A percentile compares a stretch with the other conserved stretches of the same genome.
Evolutionary conservation across 2,797 vertebrate genomes (phyloP).

Genomic region (Gallinago solitaria): DNA sequence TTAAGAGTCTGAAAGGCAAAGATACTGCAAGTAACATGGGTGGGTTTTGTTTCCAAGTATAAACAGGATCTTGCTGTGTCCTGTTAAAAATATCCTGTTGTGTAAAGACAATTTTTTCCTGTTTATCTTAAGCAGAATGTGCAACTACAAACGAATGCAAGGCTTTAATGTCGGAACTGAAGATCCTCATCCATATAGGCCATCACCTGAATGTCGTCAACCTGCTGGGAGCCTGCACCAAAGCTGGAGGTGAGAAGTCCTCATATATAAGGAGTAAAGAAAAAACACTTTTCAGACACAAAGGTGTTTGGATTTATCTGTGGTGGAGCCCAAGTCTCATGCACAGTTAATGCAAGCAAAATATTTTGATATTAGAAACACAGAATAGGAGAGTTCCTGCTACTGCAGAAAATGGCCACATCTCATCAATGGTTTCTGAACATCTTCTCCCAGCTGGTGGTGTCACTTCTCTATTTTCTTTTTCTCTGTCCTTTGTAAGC

Average conservation of each 20-base stretch:
- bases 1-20: slow-evolving; percentile 37
- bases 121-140: slow-evolving; percentile 83
- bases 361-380: not conserved
- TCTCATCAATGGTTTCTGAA: not conserved
- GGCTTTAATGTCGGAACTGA: slow-evolving; percentile 95
- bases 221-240: slow-evolving; percentile 93
- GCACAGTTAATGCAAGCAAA: not conserved
- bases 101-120: slow-evolving; percentile 69
- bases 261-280: not conserved
- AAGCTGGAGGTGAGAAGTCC: slow-evolving; percentile 87
- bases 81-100: slow-evolving; percentile 64
- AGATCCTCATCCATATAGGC: slow-evolving; percentile 96
- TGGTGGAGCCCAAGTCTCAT: not conserved
- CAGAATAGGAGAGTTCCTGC: not conserved
- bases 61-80: slow-evolving; percentile 73
- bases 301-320: not conserved
- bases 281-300: not conserved
- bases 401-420: not conserved
- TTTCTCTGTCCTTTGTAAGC: not conserved
- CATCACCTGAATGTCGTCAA: slow-evolving; percentile 96
- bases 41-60: slow-evolving; percentile 55
- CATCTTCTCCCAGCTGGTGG: accelerated
- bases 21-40: slow-evolving; percentile 35
- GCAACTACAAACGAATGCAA: slow-evolving; percentile 93
- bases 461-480: not conserved